Conservation (phyloP, 2,797 vertebrate species). For the Aselliscus stoliczkanus region DNA sequence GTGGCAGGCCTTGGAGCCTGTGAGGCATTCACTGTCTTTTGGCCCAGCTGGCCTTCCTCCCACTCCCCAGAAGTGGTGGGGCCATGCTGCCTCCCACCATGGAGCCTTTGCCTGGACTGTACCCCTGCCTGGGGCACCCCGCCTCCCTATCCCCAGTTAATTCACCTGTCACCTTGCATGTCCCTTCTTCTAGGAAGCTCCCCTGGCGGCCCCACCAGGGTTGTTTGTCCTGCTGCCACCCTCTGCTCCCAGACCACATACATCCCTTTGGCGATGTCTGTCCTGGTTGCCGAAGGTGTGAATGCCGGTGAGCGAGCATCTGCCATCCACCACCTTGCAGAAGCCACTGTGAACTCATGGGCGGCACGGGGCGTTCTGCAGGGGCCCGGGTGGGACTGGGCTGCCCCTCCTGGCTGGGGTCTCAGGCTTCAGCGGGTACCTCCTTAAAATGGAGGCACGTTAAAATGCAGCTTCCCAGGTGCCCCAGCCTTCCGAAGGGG, state of each 20-base stretch:
- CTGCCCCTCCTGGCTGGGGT: neutral
- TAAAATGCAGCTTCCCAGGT: neutral
- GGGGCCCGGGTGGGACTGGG: neutral
- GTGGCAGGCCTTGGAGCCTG: accelerated
- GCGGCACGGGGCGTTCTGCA: neutral
- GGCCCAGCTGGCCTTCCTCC: neutral
- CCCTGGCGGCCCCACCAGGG: neutral
- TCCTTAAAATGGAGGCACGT: neutral
- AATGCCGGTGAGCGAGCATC: neutral
- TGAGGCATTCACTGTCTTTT: neutral
- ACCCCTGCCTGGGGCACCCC: neutral
- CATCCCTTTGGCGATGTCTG: neutral
- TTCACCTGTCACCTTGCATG: neutral
- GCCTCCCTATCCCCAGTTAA: neutral
- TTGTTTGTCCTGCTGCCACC: neutral
- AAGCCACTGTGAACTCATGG: accelerated
- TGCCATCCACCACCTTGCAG: neutral
- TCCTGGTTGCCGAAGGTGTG: neutral
- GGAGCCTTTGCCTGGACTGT: neutral
- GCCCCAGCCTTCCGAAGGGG: neutral
- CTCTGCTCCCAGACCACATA: neutral
- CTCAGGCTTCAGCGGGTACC: neutral
- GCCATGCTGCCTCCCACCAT: accelerated
- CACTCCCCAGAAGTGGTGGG: accelerated
- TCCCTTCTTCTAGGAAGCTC: neutral